phyloP scores from a whole-genome alignment of 2,797 vertebrate species.

The Spinus olivaceus region DNA sequence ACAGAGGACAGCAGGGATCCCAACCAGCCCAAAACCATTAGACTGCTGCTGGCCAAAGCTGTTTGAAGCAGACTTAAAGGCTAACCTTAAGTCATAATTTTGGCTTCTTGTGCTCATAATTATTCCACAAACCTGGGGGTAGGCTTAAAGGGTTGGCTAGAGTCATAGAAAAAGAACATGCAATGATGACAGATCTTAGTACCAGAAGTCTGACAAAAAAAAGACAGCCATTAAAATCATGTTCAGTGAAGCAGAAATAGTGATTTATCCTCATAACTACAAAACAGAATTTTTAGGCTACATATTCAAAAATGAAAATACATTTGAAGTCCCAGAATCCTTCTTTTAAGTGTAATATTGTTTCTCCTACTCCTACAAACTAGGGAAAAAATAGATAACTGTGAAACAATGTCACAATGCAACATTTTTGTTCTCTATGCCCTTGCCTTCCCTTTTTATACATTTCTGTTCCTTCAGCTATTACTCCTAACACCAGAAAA shows the following conservation, averaged over 20 bases:
- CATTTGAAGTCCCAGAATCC: not conserved
- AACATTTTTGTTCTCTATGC: not conserved
- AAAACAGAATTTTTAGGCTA: not conserved
- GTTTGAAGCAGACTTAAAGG: not conserved
- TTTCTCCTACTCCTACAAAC: not conserved
- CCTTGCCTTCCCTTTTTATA: rapidly evolving
- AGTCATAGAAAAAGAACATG: not conserved
- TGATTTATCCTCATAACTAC: not conserved
- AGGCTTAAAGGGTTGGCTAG: not conserved
- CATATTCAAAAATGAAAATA: not conserved
- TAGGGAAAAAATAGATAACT: not conserved
- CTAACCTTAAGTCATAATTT: not conserved
- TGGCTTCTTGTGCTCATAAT: not conserved
- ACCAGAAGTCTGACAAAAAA: not conserved
- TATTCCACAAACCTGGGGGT: not conserved
- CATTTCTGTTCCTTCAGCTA: not conserved
- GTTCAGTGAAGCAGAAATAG: not conserved
- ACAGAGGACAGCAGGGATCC: not conserved
- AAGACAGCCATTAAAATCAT: not conserved
- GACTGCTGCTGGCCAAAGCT: not conserved
- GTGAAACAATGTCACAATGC: not conserved
- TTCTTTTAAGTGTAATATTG: not conserved
- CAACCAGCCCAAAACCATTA: not conserved
- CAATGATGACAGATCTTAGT: not conserved
- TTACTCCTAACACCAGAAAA: not conserved